Conservation (phyloP, 2,113 vertebrate species). For the Eupsittula cactorum region DNA sequence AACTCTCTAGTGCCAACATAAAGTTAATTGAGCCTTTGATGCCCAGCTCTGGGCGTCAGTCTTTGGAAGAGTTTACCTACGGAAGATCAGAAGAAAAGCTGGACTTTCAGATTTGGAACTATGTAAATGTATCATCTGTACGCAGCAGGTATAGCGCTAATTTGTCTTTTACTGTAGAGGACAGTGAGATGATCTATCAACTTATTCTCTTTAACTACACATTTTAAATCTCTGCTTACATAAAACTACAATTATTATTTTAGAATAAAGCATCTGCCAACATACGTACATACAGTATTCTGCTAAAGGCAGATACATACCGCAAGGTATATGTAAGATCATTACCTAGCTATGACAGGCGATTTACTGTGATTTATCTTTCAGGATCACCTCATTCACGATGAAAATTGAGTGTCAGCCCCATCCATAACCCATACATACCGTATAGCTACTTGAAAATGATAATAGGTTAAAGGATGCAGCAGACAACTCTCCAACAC, state of each 20-base stretch:
- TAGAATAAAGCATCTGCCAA: constrained; percentile 40
- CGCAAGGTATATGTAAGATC: neutral
- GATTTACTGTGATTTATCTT: constrained; percentile 70
- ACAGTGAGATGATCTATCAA: neutral
- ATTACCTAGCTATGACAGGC: constrained; percentile 51
- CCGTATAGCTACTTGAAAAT: constrained; percentile 68
- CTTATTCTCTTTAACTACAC: neutral
- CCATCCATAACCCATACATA: constrained; percentile 70
- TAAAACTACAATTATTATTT: constrained; percentile 42
- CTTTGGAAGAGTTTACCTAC: neutral
- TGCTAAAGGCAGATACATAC: constrained; percentile 24
- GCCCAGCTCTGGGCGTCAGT: neutral
- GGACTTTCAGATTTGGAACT: neutral
- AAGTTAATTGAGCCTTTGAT: neutral
- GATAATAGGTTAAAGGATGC: constrained; percentile 67
- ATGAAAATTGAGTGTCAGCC: constrained; percentile 69
- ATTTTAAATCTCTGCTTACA: constrained; percentile 44
- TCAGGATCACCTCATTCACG: constrained; percentile 65
- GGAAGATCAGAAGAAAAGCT: neutral
- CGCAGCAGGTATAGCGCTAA: neutral
- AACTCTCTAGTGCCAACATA: neutral
- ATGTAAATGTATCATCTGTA: neutral
- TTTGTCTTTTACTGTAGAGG: neutral
- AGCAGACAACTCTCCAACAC: constrained; percentile 49
- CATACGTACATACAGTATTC: neutral